Percentiles rank a stretch among this genome's conserved stretches.
Evolutionary conservation across 2,797 vertebrate species (phyloP).

Genomic region (Chrosomus eos): DNA sequence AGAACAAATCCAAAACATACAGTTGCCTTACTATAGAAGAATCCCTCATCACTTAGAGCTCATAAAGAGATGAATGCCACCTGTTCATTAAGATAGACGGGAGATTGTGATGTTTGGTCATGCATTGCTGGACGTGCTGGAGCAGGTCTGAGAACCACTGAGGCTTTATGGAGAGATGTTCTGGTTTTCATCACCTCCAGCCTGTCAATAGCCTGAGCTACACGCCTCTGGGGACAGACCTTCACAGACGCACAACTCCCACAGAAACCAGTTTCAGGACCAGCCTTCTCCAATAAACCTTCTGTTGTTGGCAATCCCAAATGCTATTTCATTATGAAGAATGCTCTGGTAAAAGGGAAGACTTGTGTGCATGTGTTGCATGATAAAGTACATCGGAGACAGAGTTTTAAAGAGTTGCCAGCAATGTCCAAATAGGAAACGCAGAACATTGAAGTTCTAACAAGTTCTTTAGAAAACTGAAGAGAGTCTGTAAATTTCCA

Average conservation of each 20-base stretch:
- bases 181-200: constrained; percentile 53
- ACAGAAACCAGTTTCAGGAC: constrained; percentile 18
- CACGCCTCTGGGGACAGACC: constrained; percentile 46
- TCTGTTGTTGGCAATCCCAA: neutral
- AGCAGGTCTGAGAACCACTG: constrained; percentile 37
- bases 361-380: neutral
- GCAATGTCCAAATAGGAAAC: neutral
- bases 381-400: neutral
- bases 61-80: constrained; percentile 43
- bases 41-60: constrained; percentile 22
- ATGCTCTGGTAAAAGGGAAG: neutral
- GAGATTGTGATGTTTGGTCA: constrained; percentile 27
- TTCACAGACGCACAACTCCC: constrained; percentile 13
- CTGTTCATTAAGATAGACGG: constrained; percentile 34
- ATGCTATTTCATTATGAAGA: neutral
- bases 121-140: constrained; percentile 47
- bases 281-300: neutral
- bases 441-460: neutral
- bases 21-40: constrained; percentile 42
- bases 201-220: constrained; percentile 42
- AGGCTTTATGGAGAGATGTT: constrained; percentile 31
- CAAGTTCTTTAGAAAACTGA: neutral
- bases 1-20: constrained; percentile 30
- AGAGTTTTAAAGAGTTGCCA: neutral
- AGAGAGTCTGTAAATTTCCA: too few species aligned